Conservation (phyloP, 2,888 invertebrate genomes). For the Rhorus exstirpatorius region DNA sequence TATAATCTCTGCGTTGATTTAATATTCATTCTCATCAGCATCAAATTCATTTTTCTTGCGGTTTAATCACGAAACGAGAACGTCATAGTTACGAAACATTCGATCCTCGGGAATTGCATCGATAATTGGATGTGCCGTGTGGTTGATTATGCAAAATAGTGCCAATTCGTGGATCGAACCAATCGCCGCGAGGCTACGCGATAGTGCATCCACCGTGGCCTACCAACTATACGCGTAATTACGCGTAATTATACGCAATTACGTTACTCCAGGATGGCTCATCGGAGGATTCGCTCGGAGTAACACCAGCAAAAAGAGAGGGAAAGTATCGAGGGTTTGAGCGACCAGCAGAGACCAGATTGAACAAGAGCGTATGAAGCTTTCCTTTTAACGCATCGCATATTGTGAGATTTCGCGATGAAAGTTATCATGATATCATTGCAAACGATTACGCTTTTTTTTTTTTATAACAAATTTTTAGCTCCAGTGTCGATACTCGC, state of each 20-base stretch:
- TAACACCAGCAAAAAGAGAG: background rate
- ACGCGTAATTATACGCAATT: constrained; percentile 65
- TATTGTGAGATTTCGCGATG: too few relatives aligned
- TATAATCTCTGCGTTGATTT: background rate
- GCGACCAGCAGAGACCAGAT: too few relatives aligned
- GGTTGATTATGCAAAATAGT: constrained; percentile 64
- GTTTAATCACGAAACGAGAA: constrained; percentile 16
- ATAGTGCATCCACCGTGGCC: constrained; percentile 20
- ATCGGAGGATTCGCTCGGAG: constrained; percentile 36
- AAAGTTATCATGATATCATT: too few relatives aligned
- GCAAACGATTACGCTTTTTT: too few relatives aligned
- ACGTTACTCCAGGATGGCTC: constrained; percentile 41
- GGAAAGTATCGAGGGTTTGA: background rate
- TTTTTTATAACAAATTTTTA: too few relatives aligned
- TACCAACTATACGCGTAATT: constrained; percentile 53
- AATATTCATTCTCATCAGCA: background rate
- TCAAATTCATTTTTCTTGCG: background rate
- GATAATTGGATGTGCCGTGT: constrained; percentile 61
- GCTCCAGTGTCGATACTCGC: too few relatives aligned
- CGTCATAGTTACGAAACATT: constrained; percentile 12
- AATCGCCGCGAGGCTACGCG: constrained; percentile 36
- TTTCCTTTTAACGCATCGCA: background rate
- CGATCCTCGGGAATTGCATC: constrained; percentile 52
- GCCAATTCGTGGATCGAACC: constrained; percentile 55
- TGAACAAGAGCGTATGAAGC: background rate